Conservation (phyloP, 1,140 invertebrate genomes). For the Drosophila azteca region DNA sequence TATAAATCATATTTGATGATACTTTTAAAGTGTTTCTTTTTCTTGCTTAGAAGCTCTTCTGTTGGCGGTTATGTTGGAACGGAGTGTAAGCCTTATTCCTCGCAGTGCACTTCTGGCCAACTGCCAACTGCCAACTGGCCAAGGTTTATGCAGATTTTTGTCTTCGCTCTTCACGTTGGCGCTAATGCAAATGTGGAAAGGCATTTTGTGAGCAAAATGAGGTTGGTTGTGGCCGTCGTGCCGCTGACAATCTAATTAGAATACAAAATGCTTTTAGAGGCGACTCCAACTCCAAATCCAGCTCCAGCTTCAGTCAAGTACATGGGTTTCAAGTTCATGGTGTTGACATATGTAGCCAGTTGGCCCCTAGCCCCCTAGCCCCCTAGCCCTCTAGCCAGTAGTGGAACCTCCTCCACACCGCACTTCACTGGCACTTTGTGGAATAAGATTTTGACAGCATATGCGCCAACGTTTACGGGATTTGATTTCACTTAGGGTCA, state of each 20-base stretch:
- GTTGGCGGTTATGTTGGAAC: no score
- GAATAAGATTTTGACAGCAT: slow-evolving; percentile 39
- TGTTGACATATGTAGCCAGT: slow-evolving; percentile 77
- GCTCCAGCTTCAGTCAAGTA: slow-evolving; percentile 13
- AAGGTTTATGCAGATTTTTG: slow-evolving; percentile 79
- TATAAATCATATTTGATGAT: no score
- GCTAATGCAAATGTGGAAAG: slow-evolving; percentile 77
- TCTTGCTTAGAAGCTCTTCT: no score
- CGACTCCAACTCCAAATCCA: slow-evolving; percentile 6
- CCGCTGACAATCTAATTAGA: slow-evolving; percentile 82
- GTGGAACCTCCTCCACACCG: not conserved
- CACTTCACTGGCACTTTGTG: slow-evolving; percentile 24
- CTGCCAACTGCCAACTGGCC: slow-evolving; percentile 27
- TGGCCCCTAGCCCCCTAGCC: slow-evolving; percentile 13
- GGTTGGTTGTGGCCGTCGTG: slow-evolving; percentile 82
- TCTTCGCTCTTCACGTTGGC: slow-evolving; percentile 67
- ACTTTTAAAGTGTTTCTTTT: no score
- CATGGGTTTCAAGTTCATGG: slow-evolving; percentile 75
- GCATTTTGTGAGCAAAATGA: slow-evolving; percentile 76
- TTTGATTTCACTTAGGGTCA: slow-evolving; percentile 46
- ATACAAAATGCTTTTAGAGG: slow-evolving; percentile 77
- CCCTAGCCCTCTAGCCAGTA: not conserved
- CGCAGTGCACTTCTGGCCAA: slow-evolving; percentile 21
- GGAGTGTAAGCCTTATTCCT: not conserved
- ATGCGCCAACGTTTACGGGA: not conserved